A percentile compares a stretch with the other conserved stretches of the same genome.
These are phyloP conservation scores for Orchesella flavescens DNA, from an alignment of 2,888 invertebrate species.

Conservation along the genomic window DNA sequence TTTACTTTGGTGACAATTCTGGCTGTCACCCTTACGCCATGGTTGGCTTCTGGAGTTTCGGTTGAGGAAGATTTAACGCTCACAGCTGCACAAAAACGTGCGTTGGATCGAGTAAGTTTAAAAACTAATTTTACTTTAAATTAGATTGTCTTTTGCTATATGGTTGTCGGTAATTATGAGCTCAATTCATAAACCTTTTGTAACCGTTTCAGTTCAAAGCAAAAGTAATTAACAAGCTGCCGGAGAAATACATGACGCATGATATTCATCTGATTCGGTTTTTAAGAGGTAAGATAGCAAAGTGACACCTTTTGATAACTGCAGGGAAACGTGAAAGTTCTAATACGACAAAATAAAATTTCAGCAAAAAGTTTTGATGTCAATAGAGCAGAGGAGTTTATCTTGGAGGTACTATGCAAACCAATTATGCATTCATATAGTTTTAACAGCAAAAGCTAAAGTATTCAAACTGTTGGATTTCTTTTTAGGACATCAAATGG, in stretches of 20 bases:
- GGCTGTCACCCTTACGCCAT: not conserved
- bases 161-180: not conserved
- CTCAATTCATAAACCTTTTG: not conserved
- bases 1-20: not conserved
- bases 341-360: not conserved
- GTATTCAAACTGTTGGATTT: not conserved
- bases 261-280: slow-evolving; percentile 44
- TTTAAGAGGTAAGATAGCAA: slow-evolving; percentile 29
- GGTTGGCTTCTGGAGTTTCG: slow-evolving; percentile 27
- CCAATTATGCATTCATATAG: not conserved
- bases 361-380: slow-evolving; percentile 46
- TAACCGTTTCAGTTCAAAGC: slow-evolving; percentile 16
- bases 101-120: slow-evolving; percentile 40
- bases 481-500: slow-evolving; percentile 49
- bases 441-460: too few species aligned
- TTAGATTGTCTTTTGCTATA: not conserved
- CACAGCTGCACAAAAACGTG: slow-evolving; percentile 32
- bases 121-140: too few species aligned
- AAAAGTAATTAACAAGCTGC: slow-evolving; percentile 23
- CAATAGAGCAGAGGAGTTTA: slow-evolving; percentile 5
- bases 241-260: slow-evolving; percentile 42
- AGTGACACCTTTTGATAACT: not conserved
- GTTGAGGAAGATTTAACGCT: slow-evolving; percentile 43
- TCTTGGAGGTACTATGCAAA: slow-evolving; percentile 14
- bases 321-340: not conserved